These are phyloP conservation scores for Panagrolaimus sp. DNA, from an alignment of 1,140 invertebrate genomes.

Conservation along the genomic window DNA sequence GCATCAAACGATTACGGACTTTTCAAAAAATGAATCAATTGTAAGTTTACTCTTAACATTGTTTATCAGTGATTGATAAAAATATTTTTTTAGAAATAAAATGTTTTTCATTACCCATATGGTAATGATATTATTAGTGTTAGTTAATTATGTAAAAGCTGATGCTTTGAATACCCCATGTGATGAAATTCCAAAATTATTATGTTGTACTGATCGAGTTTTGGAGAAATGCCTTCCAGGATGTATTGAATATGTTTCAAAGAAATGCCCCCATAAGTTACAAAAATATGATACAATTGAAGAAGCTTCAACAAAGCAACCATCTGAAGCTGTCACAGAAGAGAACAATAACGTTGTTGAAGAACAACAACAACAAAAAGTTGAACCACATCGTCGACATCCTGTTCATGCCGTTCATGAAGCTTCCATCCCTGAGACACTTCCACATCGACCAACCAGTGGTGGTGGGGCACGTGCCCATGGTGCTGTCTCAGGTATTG, in stretches of 20 bases:
- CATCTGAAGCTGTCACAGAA: background rate
- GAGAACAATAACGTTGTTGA: background rate
- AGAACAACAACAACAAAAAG: background rate
- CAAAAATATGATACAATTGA: slow-evolving; percentile 43
- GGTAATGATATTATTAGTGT: background rate
- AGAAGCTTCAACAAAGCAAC: background rate
- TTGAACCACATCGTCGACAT: slow-evolving; percentile 10
- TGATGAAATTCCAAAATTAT: slow-evolving; percentile 45
- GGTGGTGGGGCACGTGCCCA: background rate
- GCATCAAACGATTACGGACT: slow-evolving; percentile 29
- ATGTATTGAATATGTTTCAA: slow-evolving; percentile 45
- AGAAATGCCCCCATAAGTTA: slow-evolving; percentile 50
- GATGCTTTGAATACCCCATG: slow-evolving; percentile 39
- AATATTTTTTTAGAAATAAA: background rate
- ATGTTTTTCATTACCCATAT: background rate
- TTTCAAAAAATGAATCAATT: slow-evolving; percentile 24
- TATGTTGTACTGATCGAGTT: slow-evolving; percentile 53
- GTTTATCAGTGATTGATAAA: background rate
- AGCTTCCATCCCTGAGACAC: background rate
- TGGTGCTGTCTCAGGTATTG: slow-evolving; percentile 6
- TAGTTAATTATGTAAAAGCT: background rate
- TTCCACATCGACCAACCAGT: too few species aligned
- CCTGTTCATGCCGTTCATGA: background rate
- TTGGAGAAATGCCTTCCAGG: slow-evolving; percentile 50
- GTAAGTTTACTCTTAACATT: slow-evolving; percentile 1